A percentile compares a stretch with the other conserved stretches of the same genome.
Evolutionary conservation across 1,140 invertebrate genomes (phyloP).

Genomic region (Drosophila rhopaloa): DNA sequence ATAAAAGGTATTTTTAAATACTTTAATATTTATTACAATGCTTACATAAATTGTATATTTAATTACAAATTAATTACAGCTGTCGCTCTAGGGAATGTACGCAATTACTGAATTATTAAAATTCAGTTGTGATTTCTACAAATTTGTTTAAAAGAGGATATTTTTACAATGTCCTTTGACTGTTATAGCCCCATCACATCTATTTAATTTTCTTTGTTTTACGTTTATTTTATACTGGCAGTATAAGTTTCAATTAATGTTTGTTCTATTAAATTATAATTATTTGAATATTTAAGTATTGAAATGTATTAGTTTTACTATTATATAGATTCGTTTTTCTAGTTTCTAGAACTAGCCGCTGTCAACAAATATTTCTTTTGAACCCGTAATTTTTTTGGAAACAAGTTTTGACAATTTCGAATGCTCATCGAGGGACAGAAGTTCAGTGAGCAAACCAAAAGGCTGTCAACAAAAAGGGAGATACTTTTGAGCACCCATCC

Average conservation of each 20-base stretch:
- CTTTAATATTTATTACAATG: neutral
- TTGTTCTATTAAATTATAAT: too few relatives aligned
- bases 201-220: too few relatives aligned
- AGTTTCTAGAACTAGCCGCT: too few relatives aligned
- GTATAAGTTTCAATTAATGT: too few relatives aligned
- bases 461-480: constrained; percentile 29
- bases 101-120: neutral
- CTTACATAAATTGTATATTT: neutral
- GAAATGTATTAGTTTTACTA: too few relatives aligned
- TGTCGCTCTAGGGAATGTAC: neutral
- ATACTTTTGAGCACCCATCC: neutral
- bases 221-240: too few relatives aligned
- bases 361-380: neutral
- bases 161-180: too few relatives aligned
- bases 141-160: neutral
- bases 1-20: neutral
- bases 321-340: too few relatives aligned
- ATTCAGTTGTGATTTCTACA: neutral
- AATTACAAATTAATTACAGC: neutral
- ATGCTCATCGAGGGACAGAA: constrained; percentile 5
- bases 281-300: too few relatives aligned
- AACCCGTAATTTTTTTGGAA: neutral
- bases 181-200: too few relatives aligned
- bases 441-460: constrained; percentile 19
- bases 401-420: constrained; percentile 3